Base-by-base conservation (phyloP, 2,888 invertebrate genomes). In the Hanleya hanleyi region DNA sequence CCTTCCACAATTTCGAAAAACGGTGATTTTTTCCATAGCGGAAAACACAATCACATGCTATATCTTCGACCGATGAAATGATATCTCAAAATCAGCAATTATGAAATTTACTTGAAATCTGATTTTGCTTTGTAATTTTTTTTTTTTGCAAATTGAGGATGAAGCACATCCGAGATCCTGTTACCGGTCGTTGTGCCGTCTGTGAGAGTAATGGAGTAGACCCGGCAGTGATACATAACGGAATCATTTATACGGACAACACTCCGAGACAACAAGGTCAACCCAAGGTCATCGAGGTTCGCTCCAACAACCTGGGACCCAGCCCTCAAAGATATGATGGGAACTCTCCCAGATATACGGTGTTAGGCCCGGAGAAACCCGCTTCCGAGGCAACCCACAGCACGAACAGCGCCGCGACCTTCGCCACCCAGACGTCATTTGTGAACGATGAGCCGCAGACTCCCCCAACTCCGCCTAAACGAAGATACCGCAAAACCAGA, bases 91-190 rank as follows among this genome's bases (percentile, higher is more conserved):
- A n/a, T n/a, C n/a, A n/a, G n/a, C n/a, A n/a, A n/a, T n/a, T n/a
- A n/a, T n/a, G n/a, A n/a, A n/a, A n/a, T n/a, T n/a, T n/a, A n/a
- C n/a, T n/a, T n/a, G n/a, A n/a, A n/a, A n/a, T n/a, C n/a, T n/a
- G n/a, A n/a, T n/a, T n/a, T n/a, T n/a, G n/a, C n/a, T n/a, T n/a
- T n/a, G n/a, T n/a, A n/a, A n/a, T n/a, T n/a, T n/a, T n/a, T n/a
- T n/a, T n/a, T n/a, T n/a, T n/a, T n/a, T n/a, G n/a, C n/a, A n/a
- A n/a, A n/a, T n/a, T n/a, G n/a, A n/a, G n/a, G n/a, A 57, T 57
- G 57, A 57, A 57, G 29, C 57, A 57, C 26, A 57, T 57, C 29
- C 57, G 57, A 29, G 57, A 57, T 9, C 57, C 57, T 4, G 57
- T 57, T 1, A 57, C 57, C 1, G 57, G 57, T 29, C 57, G 57